These are phyloP conservation scores for Drosophila virilis DNA, from an alignment of 1,140 invertebrate genomes.

Conservation along the genomic window DNA sequence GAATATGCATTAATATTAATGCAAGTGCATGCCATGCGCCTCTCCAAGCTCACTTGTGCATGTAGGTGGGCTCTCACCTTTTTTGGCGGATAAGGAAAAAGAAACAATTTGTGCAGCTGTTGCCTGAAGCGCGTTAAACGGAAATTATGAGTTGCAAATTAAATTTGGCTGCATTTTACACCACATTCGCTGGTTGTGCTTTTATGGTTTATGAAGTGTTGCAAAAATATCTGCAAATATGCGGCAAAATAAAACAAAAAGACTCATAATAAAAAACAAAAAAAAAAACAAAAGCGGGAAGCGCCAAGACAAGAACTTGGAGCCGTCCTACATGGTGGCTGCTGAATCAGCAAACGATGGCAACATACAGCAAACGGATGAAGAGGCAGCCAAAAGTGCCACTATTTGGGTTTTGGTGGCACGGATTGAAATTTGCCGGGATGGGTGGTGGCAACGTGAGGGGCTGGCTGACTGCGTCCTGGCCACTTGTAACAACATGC, in stretches of 20 bases:
- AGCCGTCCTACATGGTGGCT: constrained; percentile 23
- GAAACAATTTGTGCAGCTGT: constrained; percentile 45
- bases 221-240: constrained; percentile 71
- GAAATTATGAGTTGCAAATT: constrained; percentile 75
- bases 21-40: background rate
- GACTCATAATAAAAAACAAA: constrained; percentile 21
- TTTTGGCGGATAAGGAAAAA: background rate
- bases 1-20: background rate
- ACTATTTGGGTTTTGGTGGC: constrained; percentile 54
- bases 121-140: constrained; percentile 36
- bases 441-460: background rate
- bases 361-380: constrained; percentile 43
- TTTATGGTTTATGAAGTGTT: constrained; percentile 82
- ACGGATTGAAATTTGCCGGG: constrained; percentile 26
- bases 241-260: constrained; percentile 50
- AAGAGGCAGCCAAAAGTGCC: constrained; percentile 54
- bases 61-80: background rate
- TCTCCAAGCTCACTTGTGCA: background rate
- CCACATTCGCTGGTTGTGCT: constrained; percentile 57
- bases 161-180: constrained; percentile 64
- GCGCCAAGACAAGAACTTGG: constrained; percentile 12
- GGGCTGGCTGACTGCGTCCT: constrained; percentile 5
- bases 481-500: constrained; percentile 76
- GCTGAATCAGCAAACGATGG: constrained; percentile 58
- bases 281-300: constrained; percentile 32